These are phyloP conservation scores for Leptinotarsa juncta DNA, from an alignment of 2,888 invertebrate species.

Conservation along the genomic window DNA sequence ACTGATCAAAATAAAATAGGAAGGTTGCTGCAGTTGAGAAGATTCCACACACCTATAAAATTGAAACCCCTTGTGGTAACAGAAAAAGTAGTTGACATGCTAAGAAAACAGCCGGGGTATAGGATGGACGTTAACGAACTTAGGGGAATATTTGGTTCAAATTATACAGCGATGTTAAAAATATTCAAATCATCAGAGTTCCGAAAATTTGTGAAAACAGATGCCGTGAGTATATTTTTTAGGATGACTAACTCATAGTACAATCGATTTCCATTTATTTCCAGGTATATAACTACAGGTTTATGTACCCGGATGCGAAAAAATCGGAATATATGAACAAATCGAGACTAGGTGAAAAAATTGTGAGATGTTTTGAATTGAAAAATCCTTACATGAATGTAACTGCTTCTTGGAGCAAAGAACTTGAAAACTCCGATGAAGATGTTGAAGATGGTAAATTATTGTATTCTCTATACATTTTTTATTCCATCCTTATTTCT, in stretches of 20 bases:
- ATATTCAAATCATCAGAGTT: conserved; percentile 69
- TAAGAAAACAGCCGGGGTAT: conserved; percentile 69
- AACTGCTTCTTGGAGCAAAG: conserved; percentile 66
- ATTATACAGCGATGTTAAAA: conserved; percentile 46
- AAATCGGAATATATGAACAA: conserved; percentile 69
- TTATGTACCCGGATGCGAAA: conserved; percentile 70
- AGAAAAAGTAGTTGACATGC: conserved; percentile 68
- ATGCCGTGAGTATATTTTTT: conserved; percentile 60
- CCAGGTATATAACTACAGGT: conserved; percentile 68
- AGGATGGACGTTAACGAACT: conserved; percentile 69
- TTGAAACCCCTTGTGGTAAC: conserved; percentile 68
- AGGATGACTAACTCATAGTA: background rate
- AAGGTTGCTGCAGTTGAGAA: conserved; percentile 71
- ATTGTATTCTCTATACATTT: background rate
- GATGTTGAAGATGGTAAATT: conserved; percentile 48
- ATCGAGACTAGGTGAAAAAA: conserved; percentile 66
- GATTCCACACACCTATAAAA: conserved; percentile 72
- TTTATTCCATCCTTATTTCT: too few relatives aligned
- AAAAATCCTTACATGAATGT: conserved; percentile 70
- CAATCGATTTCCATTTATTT: conserved; percentile 32
- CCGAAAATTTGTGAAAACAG: conserved; percentile 67
- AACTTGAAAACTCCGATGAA: conserved; percentile 63
- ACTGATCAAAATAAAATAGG: conserved; percentile 64
- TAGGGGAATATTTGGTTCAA: conserved; percentile 63
- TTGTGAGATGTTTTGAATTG: conserved; percentile 68